Evolutionary conservation across 1,140 invertebrate species (phyloP), one percentile per base, ranked within the genome.

Genomic region (Manduca sexta): DNA sequence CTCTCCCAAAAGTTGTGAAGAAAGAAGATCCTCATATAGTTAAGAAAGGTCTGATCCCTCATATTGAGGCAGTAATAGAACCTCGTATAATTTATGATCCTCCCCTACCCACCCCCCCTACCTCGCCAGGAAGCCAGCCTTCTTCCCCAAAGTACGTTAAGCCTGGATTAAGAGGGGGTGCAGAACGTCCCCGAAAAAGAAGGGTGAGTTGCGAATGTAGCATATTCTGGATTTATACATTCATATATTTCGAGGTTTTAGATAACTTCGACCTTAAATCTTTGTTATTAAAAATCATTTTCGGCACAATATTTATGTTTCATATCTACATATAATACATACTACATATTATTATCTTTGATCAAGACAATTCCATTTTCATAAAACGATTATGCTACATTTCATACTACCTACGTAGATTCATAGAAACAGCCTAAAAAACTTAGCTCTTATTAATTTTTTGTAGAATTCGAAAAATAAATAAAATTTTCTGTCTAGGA

Each of bases 31-130:
- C 56, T 16, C 45, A 55, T 16, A 35, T 35, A 11, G 33, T 35
- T 40, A 60, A 26, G 21, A 26, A 26, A 26, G 21, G 8, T 33
- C 53, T 85, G 3, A 53, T 81, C 10, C 73, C 82, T 3, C 66
- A 74, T 38, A 79, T 82, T 35, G 72, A 76, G 29, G 64, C 72
- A 1, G 62, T 49, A n/a, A 69, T 83, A 14, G 74, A 75, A 14
- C 47, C 46, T 29, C 54, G 57, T 12, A 53, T 73, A 4, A 49
- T 71, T 3, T 83, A 71, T 21, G 75, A 76, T 29, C 69, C 69
- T 6, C 79, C 82, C 10, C 37, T 80, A 14, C 60, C 65, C 1
- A 74, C 70, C 0, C 77, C 80, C 4, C 69, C 70, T 16, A 74
- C 70, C 0, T 75, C 80, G 4, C 69, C 70, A 16, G 58, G 42